phyloP scores from a whole-genome alignment of 2,888 invertebrate genomes.

The Digitonthophagus gazella region DNA sequence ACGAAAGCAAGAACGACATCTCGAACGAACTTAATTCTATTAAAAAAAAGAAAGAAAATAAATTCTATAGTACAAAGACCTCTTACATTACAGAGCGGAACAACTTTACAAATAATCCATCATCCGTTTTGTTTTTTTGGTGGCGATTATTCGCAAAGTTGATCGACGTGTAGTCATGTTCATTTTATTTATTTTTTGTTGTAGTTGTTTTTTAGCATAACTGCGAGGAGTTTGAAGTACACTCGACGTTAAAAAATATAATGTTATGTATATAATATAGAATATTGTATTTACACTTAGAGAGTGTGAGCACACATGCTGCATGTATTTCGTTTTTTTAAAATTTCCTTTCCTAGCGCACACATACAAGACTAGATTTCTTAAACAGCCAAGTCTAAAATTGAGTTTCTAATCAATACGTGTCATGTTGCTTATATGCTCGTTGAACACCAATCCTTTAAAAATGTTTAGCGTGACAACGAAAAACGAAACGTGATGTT shows the following conservation, averaged over 20 bases:
- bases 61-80: constrained; percentile 18
- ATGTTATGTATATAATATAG: neutral
- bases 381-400: constrained; percentile 44
- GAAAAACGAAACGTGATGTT: neutral
- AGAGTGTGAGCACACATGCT: constrained; percentile 19
- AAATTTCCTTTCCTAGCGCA: constrained; percentile 27
- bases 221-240: constrained; percentile 7
- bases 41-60: neutral
- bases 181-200: neutral
- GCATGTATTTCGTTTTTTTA: constrained; percentile 18
- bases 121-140: constrained; percentile 2
- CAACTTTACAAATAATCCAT: neutral
- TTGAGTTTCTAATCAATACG: constrained; percentile 12
- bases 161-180: constrained; percentile 6
- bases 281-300: constrained; percentile 11
- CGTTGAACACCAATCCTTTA: neutral
- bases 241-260: constrained; percentile 1
- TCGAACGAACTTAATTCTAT: constrained; percentile 30
- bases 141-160: constrained; percentile 7
- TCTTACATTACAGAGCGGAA: constrained; percentile 10
- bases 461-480: neutral
- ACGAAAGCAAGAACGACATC: constrained; percentile 48
- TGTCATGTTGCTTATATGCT: neutral
- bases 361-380: constrained; percentile 49
- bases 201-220: neutral